Evolutionary conservation across 2,888 invertebrate species (phyloP).

Genomic region (Drosophila niveifrons): DNA sequence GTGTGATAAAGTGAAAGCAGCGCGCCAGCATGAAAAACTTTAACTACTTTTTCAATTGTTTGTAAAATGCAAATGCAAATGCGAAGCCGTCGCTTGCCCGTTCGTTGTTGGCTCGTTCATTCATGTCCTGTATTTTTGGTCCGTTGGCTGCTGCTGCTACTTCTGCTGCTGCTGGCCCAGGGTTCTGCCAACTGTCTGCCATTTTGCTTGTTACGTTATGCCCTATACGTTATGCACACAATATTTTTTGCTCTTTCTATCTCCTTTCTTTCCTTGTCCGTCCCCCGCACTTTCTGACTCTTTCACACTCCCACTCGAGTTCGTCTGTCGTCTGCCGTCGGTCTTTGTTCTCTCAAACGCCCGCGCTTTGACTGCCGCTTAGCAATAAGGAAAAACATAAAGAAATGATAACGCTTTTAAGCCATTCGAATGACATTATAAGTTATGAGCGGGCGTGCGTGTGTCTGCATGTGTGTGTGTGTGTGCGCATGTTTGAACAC

Average conservation of each 20-base stretch:
- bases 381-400: slow-evolving; percentile 69
- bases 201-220: slow-evolving; percentile 54
- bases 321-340: neutral
- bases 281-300: neutral
- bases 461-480: slow-evolving; percentile 11
- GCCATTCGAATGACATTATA: slow-evolving; percentile 68
- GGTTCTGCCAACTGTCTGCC: slow-evolving; percentile 58
- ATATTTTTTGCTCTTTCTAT: slow-evolving; percentile 44
- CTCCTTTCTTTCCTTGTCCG: neutral
- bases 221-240: slow-evolving; percentile 72
- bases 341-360: slow-evolving; percentile 20
- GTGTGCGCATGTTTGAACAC: slow-evolving; percentile 5
- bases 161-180: slow-evolving; percentile 3
- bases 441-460: slow-evolving; percentile 54
- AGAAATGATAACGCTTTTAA: slow-evolving; percentile 72
- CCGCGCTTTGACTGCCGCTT: slow-evolving; percentile 50
- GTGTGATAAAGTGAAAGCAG: slow-evolving; percentile 72
- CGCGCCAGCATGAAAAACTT: slow-evolving; percentile 68
- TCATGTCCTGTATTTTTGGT: slow-evolving; percentile 46
- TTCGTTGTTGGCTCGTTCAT: slow-evolving; percentile 25
- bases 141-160: slow-evolving; percentile 8
- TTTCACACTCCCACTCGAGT: slow-evolving; percentile 6
- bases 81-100: slow-evolving; percentile 35
- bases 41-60: slow-evolving; percentile 81
- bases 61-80: slow-evolving; percentile 79